These are phyloP conservation scores for Caenorhabditis doughertyi DNA, from an alignment of 2,888 invertebrate genomes.

Conservation along the genomic window DNA sequence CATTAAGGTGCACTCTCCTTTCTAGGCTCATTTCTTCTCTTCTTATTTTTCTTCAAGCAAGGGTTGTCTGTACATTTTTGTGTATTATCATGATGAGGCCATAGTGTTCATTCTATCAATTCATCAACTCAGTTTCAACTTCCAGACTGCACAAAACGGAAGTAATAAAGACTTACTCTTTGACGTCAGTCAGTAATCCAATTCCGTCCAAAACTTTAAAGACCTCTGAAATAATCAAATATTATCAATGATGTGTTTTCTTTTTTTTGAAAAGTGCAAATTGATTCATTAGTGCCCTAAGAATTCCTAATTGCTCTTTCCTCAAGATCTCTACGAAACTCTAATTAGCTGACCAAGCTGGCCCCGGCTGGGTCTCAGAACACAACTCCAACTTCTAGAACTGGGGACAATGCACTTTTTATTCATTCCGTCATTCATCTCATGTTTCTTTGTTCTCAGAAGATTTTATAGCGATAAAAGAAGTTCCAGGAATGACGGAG, in stretches of 20 bases:
- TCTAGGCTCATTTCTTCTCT: neutral
- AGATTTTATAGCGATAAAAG: too few species aligned
- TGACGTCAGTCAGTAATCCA: too few species aligned
- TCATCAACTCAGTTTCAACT: neutral
- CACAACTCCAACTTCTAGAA: too few species aligned
- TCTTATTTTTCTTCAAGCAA: constrained; percentile 1
- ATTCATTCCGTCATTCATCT: neutral
- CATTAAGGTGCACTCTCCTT: constrained; percentile 18
- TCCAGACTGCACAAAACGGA: too few species aligned
- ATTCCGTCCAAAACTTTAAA: too few species aligned
- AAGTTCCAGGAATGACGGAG: constrained; percentile 54
- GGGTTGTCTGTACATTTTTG: too few species aligned
- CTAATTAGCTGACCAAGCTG: constrained; percentile 28
- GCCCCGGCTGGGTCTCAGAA: constrained; percentile 14
- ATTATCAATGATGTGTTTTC: neutral
- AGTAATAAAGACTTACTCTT: too few species aligned
- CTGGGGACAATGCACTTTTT: neutral
- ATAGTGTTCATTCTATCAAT: too few species aligned
- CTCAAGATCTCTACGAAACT: constrained; percentile 12
- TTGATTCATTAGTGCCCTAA: constrained; percentile 29
- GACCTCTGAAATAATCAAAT: neutral
- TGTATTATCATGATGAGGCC: too few species aligned
- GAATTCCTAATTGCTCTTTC: constrained; percentile 22
- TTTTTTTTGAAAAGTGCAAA: constrained; percentile 4
- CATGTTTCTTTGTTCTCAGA: constrained; percentile 1